phyloP scores from a whole-genome alignment of 2,113 vertebrate species.

The Steatornis caripensis region DNA sequence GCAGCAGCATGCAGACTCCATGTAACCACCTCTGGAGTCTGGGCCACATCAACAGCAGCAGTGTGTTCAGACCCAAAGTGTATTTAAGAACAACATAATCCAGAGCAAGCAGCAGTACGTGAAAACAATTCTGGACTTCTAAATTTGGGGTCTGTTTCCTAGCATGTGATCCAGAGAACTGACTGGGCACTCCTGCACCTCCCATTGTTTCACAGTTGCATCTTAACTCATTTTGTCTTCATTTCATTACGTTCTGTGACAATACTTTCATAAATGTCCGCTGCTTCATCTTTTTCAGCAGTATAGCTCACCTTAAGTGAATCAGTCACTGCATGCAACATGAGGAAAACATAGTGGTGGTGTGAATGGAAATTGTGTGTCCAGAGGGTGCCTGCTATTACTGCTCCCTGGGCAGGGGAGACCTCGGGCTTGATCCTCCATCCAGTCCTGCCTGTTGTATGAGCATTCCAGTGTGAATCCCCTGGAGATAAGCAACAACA shows the following conservation, averaged over 20 bases:
- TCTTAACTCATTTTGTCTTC: neutral
- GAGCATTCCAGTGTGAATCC: fast-evolving
- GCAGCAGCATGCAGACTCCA: neutral
- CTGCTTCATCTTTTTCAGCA: fast-evolving
- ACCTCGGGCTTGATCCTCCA: neutral
- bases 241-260: neutral
- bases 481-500: neutral
- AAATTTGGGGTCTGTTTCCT: neutral
- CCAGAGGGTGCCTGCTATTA: neutral
- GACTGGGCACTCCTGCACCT: neutral
- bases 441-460: neutral
- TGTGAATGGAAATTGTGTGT: neutral
- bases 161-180: neutral
- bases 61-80: neutral
- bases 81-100: neutral
- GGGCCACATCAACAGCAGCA: neutral
- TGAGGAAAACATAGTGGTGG: neutral
- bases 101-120: neutral
- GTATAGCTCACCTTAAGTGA: neutral
- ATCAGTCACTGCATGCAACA: neutral
- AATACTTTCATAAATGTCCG: neutral
- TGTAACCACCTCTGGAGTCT: neutral
- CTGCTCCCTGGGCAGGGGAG: neutral
- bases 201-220: neutral
- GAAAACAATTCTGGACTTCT: neutral